Percentiles rank a stretch among this genome's conserved stretches.
Conservation (phyloP, 2,888 invertebrate species). For the Nezara viridula region DNA sequence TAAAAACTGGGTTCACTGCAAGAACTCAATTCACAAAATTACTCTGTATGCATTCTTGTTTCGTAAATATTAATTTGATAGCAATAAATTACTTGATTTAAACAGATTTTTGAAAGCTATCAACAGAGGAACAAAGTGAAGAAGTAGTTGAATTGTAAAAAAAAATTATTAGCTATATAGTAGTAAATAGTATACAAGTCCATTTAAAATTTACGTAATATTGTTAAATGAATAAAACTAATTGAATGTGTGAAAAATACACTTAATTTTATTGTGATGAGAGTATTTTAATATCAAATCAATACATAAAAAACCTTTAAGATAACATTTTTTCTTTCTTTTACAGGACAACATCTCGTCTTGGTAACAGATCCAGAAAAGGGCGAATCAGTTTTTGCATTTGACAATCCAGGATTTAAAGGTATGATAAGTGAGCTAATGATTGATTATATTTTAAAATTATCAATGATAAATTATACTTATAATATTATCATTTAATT, state of each 20-base stretch:
- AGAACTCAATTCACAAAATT: too few species aligned
- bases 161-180: too few species aligned
- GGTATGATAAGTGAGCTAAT: conserved; percentile 64
- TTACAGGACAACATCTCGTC: conserved; percentile 80
- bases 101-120: too few species aligned
- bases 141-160: too few species aligned
- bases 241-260: not conserved
- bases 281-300: not conserved
- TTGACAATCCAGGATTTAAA: conserved; percentile 84
- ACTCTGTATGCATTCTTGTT: too few species aligned
- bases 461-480: not conserved
- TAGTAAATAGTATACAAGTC: not conserved
- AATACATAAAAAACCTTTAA: not conserved
- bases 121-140: too few species aligned
- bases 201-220: not conserved
- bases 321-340: conserved; percentile 57
- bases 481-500: conserved; percentile 64
- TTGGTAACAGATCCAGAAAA: conserved; percentile 82
- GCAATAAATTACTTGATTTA: too few species aligned
- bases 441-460: conserved; percentile 16
- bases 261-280: not conserved
- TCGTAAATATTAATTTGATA: too few species aligned
- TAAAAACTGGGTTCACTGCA: too few species aligned
- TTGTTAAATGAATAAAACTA: not conserved
- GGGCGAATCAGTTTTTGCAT: conserved; percentile 83